Evolutionary conservation across 2,113 vertebrate genomes (phyloP).

Genomic region (Andinoacara biseriatus): DNA sequence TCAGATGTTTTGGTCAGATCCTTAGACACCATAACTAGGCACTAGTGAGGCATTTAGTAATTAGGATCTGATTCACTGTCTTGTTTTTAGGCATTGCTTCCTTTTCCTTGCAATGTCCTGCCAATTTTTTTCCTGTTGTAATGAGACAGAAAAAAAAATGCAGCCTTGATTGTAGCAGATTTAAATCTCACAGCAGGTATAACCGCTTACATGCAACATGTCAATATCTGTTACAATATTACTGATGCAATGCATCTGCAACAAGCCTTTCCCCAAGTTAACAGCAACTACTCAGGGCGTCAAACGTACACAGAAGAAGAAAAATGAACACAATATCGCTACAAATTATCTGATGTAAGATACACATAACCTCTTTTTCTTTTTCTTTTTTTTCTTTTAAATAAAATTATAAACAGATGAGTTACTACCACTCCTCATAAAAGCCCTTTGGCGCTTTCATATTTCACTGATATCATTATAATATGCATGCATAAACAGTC

Average conservation of each 20-base stretch:
- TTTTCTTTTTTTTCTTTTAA: neutral
- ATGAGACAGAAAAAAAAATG: neutral
- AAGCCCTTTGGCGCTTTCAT: neutral
- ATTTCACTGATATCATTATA: neutral
- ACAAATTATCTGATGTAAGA: neutral
- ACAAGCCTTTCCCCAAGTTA: neutral
- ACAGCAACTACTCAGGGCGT: neutral
- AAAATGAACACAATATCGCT: neutral
- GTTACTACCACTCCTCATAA: neutral
- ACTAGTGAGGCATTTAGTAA: neutral
- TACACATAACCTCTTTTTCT: neutral
- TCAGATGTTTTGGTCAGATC: neutral
- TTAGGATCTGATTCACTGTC: neutral
- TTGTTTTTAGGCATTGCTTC: neutral
- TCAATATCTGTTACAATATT: neutral
- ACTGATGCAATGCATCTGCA: conserved; percentile 7
- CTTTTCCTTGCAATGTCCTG: neutral
- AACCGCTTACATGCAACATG: conserved; percentile 3
- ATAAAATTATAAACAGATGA: neutral
- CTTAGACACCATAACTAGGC: neutral
- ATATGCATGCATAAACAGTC: neutral
- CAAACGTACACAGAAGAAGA: neutral
- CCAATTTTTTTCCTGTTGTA: neutral
- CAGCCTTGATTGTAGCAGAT: neutral
- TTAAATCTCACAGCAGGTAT: neutral